Conservation (phyloP, 2,797 vertebrate species). For the Neosilurus hyrtlii region DNA sequence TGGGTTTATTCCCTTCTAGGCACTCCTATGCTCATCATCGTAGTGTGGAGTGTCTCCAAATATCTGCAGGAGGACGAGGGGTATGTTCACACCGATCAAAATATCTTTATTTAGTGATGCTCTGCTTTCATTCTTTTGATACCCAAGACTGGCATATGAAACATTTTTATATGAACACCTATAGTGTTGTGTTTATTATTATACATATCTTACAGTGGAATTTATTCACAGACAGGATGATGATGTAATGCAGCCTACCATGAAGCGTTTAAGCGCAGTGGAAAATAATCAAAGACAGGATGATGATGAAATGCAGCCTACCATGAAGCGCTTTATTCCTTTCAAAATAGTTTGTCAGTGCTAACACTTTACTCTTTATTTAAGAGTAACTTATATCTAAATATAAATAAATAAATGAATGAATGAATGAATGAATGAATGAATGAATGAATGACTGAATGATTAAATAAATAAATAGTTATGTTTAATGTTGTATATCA, state of each 20-base stretch:
- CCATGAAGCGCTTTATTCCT: background rate
- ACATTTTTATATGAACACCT: background rate
- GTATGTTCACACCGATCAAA: slow-evolving; percentile 67
- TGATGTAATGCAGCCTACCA: too few relatives aligned
- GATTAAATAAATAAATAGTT: too few relatives aligned
- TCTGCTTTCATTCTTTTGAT: background rate
- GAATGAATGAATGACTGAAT: too few relatives aligned
- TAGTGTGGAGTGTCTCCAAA: slow-evolving; percentile 81
- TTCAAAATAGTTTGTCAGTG: background rate
- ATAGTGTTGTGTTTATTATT: background rate
- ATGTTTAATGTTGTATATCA: too few relatives aligned
- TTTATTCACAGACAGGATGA: too few relatives aligned
- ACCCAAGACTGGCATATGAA: background rate
- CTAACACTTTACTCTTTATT: background rate
- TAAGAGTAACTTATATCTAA: background rate
- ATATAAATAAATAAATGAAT: too few relatives aligned
- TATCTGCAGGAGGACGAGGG: slow-evolving; percentile 84
- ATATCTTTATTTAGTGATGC: slow-evolving; percentile 1
- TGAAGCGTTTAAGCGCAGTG: background rate
- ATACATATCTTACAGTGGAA: background rate
- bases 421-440: too few relatives aligned
- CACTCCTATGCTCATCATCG: slow-evolving; percentile 76
- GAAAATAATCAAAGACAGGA: background rate
- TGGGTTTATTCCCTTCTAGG: slow-evolving; percentile 66
- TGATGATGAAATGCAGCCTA: background rate